Percentiles rank a stretch among this genome's conserved stretches.
Evolutionary conservation across 2,888 invertebrate species (phyloP).

Genomic region (Physocephala rufipes): DNA sequence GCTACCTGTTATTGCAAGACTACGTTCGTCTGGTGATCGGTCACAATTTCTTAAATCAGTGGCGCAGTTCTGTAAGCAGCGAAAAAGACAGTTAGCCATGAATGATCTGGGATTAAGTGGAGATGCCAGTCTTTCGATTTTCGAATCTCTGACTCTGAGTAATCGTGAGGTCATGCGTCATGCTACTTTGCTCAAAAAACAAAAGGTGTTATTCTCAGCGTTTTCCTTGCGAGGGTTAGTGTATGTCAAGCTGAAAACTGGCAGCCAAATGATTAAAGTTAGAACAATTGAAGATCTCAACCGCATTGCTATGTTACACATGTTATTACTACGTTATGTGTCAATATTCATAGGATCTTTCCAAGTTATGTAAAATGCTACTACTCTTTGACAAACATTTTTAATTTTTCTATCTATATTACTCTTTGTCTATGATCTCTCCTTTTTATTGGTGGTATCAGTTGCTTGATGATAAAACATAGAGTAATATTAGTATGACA

Average conservation of each 20-base stretch:
- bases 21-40: not conserved
- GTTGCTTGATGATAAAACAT: no score
- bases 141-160: not conserved
- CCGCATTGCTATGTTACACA: not conserved
- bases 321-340: no score
- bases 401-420: no score
- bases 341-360: no score
- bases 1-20: not conserved
- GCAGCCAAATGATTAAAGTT: not conserved
- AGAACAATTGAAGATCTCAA: not conserved
- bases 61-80: slow-evolving; percentile 1
- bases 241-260: not conserved
- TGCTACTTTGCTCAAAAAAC: slow-evolving; percentile 8
- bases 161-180: slow-evolving; percentile 14
- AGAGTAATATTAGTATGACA: no score
- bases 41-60: not conserved
- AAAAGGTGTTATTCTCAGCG: slow-evolving; percentile 3
- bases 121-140: not conserved
- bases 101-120: not conserved
- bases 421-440: no score
- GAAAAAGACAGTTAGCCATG: not conserved
- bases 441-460: no score
- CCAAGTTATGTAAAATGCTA: no score
- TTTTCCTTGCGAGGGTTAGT: slow-evolving; percentile 1
- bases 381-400: no score